Evolutionary conservation across 2,113 vertebrate species (phyloP).

Genomic region (Poeciliopsis occidentalis): DNA sequence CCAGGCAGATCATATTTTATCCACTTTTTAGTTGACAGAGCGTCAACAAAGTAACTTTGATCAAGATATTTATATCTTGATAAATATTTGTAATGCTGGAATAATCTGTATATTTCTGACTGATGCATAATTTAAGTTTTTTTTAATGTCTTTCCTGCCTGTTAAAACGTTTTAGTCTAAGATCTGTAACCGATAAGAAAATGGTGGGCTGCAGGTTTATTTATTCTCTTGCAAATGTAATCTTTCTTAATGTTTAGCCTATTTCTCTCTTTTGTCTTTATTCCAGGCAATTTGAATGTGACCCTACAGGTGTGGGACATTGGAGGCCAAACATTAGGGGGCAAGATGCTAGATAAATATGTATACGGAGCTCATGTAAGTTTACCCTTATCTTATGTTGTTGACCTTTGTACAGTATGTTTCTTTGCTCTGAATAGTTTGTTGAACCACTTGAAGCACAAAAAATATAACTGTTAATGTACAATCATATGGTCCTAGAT

Average conservation of each 20-base stretch:
- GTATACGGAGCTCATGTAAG: constrained; percentile 90
- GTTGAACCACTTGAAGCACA: neutral
- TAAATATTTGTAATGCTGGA: neutral
- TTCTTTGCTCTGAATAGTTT: constrained; percentile 7
- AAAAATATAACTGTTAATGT: neutral
- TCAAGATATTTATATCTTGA: neutral
- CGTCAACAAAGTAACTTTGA: constrained; percentile 1
- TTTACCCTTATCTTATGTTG: neutral
- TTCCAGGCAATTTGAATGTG: no score
- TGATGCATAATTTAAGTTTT: no score
- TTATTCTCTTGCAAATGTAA: constrained; percentile 13
- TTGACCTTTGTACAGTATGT: neutral
- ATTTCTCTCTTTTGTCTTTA: constrained; percentile 46
- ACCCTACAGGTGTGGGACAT: no score
- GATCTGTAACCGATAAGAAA: neutral
- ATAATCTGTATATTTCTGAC: no score
- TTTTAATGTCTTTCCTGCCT: no score
- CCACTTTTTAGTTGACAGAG: neutral
- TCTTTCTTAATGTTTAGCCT: neutral
- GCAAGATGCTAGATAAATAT: no score
- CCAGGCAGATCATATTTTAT: neutral
- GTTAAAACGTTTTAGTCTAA: neutral
- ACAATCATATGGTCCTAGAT: constrained; percentile 2
- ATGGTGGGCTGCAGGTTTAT: neutral
- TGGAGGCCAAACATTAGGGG: no score